Evolutionary conservation across 2,888 invertebrate genomes (phyloP), one percentile per base, ranked within the genome.

Genomic region (Drosophila prostipennis): DNA sequence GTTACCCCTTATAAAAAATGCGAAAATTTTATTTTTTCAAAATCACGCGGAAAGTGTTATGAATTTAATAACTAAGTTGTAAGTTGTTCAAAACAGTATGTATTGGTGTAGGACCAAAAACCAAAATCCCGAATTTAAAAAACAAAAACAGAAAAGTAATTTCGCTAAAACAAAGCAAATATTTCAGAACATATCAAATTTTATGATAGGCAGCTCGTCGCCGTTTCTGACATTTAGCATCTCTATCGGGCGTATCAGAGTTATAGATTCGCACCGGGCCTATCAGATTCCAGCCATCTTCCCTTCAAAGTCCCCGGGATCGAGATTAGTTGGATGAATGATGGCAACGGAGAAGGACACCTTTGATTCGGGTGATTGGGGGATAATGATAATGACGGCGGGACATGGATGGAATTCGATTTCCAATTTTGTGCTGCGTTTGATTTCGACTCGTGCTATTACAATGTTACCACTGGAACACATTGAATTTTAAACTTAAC

Each of bases 291-390:
- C 23, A 16, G 23, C 34, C n/a, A 39, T 39, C 48, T 29, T 26
- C 67, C 53, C 16, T 57, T 42, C 8, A 14, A 26, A 61, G 32
- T 7, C 37, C 48, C 48, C 32, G 36, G 16, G 4, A 26, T 43
- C 65, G 32, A 65, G 67, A 67, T 67, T 67, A 67, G 67, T 49
- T 51, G 65, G 49, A 67, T 67, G 67, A 67, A 49, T 67, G 65
- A 67, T 67, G 67, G 48, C 49, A 42, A 42, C 65, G 32, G 45
- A 26, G 52, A 51, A 45, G 55, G 67, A 49, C 43, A 45, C 55
- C 39, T 45, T 55, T 55, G 67, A 55, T 65, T 51, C 36, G 10
- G 48, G 29, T 48, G 61, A 40, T 34, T 40, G 67, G 36, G 39
- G 40, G 34, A 37, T 54, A 42, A 48, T 43, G 26, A 49, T 26